Evolutionary conservation across 1,140 invertebrate species (phyloP).

Genomic region (Drosophila funebris): DNA sequence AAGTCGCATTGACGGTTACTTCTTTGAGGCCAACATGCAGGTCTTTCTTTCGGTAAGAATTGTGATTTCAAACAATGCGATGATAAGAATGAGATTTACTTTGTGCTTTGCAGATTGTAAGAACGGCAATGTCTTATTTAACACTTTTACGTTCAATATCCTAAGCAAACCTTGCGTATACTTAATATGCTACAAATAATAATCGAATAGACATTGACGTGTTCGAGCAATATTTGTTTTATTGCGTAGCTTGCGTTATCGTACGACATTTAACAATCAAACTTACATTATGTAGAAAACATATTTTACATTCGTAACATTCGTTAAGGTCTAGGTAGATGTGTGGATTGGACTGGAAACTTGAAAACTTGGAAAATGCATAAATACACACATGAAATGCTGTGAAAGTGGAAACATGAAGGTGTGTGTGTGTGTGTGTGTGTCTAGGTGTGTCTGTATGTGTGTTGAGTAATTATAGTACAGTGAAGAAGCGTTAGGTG

Average conservation of each 20-base stretch:
- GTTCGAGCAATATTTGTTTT: slow-evolving; percentile 75
- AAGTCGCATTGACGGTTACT: slow-evolving; percentile 51
- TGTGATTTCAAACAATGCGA: too few relatives aligned
- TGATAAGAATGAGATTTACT: too few relatives aligned
- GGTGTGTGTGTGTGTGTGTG: not conserved
- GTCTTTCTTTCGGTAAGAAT: slow-evolving; percentile 51
- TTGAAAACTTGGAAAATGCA: slow-evolving; percentile 24
- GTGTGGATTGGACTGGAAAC: not conserved
- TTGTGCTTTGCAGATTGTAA: slow-evolving; percentile 40
- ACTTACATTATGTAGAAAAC: slow-evolving; percentile 65
- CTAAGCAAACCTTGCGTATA: too few relatives aligned
- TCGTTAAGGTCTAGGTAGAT: slow-evolving; percentile 50
- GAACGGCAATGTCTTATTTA: slow-evolving; percentile 57
- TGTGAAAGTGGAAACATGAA: slow-evolving; percentile 6
- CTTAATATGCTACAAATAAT: too few relatives aligned
- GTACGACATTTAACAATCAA: slow-evolving; percentile 69
- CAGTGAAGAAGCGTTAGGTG: slow-evolving; percentile 1
- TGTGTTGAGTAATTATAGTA: not conserved
- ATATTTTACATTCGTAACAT: slow-evolving; percentile 63
- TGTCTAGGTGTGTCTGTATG: slow-evolving; percentile 4
- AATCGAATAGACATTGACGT: too few relatives aligned
- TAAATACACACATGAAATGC: slow-evolving; percentile 27
- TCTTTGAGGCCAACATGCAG: slow-evolving; percentile 61
- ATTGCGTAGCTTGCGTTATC: slow-evolving; percentile 70
- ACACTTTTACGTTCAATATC: slow-evolving; percentile 42